These are phyloP conservation scores for Octopus sinensis DNA, from an alignment of 1,140 invertebrate species.

Conservation along the genomic window DNA sequence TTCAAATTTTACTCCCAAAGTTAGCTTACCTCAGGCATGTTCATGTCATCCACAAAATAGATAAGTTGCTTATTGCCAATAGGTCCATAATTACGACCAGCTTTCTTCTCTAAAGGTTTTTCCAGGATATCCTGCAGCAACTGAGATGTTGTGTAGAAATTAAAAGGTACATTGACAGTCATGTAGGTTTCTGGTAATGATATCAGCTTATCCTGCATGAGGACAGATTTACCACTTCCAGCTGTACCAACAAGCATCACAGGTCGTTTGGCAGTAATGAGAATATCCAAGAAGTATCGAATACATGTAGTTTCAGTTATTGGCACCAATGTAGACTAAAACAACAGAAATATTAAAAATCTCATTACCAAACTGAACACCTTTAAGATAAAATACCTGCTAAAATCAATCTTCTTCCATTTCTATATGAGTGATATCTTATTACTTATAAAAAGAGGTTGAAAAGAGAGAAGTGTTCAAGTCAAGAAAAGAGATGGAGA, in stretches of 20 bases:
- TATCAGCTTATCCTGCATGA: constrained; percentile 75
- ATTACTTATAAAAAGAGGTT: neutral
- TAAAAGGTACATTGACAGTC: constrained; percentile 85
- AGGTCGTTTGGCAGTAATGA: constrained; percentile 83
- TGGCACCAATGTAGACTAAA: constrained; percentile 77
- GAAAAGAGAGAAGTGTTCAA: no score
- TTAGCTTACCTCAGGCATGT: constrained; percentile 81
- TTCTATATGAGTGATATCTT: neutral
- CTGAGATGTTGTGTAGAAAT: constrained; percentile 90
- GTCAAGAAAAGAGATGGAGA: no score
- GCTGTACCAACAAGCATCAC: constrained; percentile 88
- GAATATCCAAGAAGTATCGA: constrained; percentile 78
- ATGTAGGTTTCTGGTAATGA: constrained; percentile 78
- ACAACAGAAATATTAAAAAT: neutral
- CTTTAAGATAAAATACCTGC: neutral
- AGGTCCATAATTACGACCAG: constrained; percentile 87
- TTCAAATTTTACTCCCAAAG: neutral
- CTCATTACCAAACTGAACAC: neutral
- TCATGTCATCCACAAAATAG: constrained; percentile 94
- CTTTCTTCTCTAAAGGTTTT: constrained; percentile 90
- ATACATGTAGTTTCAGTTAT: constrained; percentile 86
- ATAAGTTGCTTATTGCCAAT: constrained; percentile 86
- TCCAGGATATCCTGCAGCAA: constrained; percentile 91
- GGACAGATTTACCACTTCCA: constrained; percentile 53
- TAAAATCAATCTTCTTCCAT: neutral